Evolutionary conservation across 2,888 invertebrate genomes (phyloP).

Genomic region (Drosophila ezoana): DNA sequence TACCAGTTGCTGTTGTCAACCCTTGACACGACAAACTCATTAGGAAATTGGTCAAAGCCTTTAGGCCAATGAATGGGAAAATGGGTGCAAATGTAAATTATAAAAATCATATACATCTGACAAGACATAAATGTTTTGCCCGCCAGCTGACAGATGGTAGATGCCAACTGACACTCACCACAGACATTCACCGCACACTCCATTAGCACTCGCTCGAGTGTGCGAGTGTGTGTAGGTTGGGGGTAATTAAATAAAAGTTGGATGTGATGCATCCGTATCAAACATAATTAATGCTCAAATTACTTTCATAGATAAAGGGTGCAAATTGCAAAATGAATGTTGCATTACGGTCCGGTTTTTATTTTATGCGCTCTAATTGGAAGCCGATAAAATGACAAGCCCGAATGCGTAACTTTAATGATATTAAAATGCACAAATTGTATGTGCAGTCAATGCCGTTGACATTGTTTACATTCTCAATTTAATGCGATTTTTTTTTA

Average conservation of each 20-base stretch:
- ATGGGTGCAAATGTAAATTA: conserved; percentile 52
- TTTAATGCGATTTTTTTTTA: conserved; percentile 30
- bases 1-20: conserved; percentile 51
- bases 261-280: conserved; percentile 32
- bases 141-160: conserved; percentile 45
- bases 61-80: conserved; percentile 25
- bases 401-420: conserved; percentile 32
- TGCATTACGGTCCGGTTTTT: conserved; percentile 47
- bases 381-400: conserved; percentile 33
- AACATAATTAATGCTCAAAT: conserved; percentile 49
- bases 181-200: conserved; percentile 10
- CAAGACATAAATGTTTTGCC: conserved; percentile 69
- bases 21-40: conserved; percentile 70
- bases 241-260: conserved; percentile 66
- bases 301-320: conserved; percentile 43
- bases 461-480: conserved; percentile 12
- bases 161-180: conserved; percentile 7
- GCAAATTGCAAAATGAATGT: conserved; percentile 45
- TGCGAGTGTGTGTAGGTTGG: conserved; percentile 14
- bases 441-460: conserved; percentile 14
- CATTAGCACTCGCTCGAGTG: conserved; percentile 27
- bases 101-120: conserved; percentile 60
- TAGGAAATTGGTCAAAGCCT: conserved; percentile 42
- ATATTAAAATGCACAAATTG: conserved; percentile 24
- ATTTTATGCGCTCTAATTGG: background rate